Base-by-base conservation (phyloP, 2,113 vertebrate species). In the Potamarius usumacintae region DNA sequence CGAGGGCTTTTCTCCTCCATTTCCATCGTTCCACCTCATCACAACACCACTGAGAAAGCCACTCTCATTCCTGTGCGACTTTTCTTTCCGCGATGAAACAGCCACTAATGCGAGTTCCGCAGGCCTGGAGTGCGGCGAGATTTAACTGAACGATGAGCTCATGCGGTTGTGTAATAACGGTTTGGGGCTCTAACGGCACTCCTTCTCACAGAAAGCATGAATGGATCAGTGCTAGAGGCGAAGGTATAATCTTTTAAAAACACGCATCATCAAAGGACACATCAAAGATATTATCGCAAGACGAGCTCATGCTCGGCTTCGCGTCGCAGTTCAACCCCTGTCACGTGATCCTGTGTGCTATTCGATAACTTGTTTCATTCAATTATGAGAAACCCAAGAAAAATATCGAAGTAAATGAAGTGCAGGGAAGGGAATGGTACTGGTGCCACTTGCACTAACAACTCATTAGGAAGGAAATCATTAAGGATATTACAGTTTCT, bases 401-500 rank as follows among this genome's bases (percentile, higher is more conserved):
- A 83, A 27, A 83, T 12, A 55, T 62, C 80, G 8, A 65, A 57
- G 57, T 30, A 14, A 91, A 90, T 62, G 63, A 79, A 78, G 62
- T 76, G 53, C 74, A 76, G 85, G 77, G 88, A 85, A 81, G 84
- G 80, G 0, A 63, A 18, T 65, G 42, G 15, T 74, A 58, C 65
- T 81, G 81, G 65, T 81, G 84, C 65, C 67, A 87, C 87, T 88
- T 87, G 89, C 72, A 89, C 77, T 83, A 93, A 91, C 85, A 91
- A 50, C 89, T 90, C 86, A 86, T 85, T 89, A 90, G 78, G 82
- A 58, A 93, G 79, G 85, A 87, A 86, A 87, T 90, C 90, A 89
- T 87, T 90, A 83, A 87, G 89, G 90, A 88, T 90, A 87, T 90
- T 90, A 82, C 74, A 90, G 92, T 90, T 91, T 92, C 87, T 87